These are phyloP conservation scores for Antitype chi DNA, from an alignment of 2,888 invertebrate species.

Conservation along the genomic window DNA sequence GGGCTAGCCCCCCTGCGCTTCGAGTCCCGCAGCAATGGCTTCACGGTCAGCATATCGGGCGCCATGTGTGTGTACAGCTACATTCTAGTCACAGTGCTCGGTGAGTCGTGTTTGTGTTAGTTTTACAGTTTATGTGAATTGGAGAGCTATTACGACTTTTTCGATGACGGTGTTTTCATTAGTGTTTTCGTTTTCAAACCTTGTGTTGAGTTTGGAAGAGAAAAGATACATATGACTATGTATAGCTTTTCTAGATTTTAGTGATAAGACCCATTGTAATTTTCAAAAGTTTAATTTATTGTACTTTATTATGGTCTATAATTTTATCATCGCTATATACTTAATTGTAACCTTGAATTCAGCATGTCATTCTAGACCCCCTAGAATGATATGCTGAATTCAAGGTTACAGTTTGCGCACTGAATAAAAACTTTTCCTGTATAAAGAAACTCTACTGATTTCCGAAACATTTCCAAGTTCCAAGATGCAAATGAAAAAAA, in stretches of 20 bases:
- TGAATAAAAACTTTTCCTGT: too few species aligned
- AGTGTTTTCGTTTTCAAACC: background rate
- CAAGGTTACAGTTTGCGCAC: too few species aligned
- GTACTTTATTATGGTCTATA: background rate
- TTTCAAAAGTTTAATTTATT: background rate
- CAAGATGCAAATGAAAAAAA: background rate
- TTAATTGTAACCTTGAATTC: too few species aligned
- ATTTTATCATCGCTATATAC: background rate
- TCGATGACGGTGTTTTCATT: background rate
- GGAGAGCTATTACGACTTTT: background rate
- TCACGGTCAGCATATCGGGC: slow-evolving; percentile 81
- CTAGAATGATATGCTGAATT: too few species aligned
- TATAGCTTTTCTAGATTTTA: background rate
- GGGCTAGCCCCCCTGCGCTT: slow-evolving; percentile 87
- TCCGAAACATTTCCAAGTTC: background rate
- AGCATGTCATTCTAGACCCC: too few species aligned
- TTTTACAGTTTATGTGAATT: background rate
- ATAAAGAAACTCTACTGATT: background rate
- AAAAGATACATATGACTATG: too few species aligned
- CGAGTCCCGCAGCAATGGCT: slow-evolving; percentile 79
- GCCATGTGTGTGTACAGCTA: slow-evolving; percentile 87
- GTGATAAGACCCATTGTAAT: background rate
- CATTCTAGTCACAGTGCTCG: slow-evolving; percentile 82
- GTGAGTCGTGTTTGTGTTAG: slow-evolving; percentile 69
- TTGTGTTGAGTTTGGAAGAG: background rate